phyloP scores from a whole-genome alignment of 2,113 vertebrate species.

The Seriola dumerili region DNA sequence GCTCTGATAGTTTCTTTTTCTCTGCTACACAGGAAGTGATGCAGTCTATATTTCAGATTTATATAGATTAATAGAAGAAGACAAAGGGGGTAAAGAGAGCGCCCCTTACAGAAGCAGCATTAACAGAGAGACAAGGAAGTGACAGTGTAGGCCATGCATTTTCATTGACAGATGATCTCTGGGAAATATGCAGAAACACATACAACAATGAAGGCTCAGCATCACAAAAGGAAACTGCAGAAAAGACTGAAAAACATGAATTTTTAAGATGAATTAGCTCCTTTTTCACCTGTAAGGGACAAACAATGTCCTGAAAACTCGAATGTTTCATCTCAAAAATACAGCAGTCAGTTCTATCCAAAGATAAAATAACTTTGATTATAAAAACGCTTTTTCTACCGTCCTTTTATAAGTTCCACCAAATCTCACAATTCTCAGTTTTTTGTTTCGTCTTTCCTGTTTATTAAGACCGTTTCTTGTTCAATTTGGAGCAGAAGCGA shows the following conservation, averaged over 20 bases:
- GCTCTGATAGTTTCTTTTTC: background rate
- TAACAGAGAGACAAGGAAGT: background rate
- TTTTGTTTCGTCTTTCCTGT: background rate
- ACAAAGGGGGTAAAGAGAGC: background rate
- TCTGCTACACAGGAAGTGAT: background rate
- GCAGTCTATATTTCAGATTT: background rate
- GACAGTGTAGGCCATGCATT: background rate
- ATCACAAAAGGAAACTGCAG: background rate
- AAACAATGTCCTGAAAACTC: background rate
- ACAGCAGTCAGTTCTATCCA: background rate
- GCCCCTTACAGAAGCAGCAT: background rate
- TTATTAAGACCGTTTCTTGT: background rate
- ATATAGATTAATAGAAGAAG: background rate
- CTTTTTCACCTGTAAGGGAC: background rate
- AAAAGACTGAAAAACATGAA: background rate
- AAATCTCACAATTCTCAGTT: background rate
- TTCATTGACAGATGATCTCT: background rate
- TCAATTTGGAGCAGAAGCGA: background rate
- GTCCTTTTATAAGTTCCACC: background rate
- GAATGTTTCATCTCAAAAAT: too few species aligned
- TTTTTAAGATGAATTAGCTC: background rate
- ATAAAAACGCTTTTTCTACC: background rate
- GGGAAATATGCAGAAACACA: too few species aligned
- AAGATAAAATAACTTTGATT: background rate
- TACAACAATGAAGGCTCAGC: background rate